Percentiles rank a stretch among this genome's conserved stretches.
Evolutionary conservation across 2,888 invertebrate species (phyloP).

Genomic region (Leucophenga montana): DNA sequence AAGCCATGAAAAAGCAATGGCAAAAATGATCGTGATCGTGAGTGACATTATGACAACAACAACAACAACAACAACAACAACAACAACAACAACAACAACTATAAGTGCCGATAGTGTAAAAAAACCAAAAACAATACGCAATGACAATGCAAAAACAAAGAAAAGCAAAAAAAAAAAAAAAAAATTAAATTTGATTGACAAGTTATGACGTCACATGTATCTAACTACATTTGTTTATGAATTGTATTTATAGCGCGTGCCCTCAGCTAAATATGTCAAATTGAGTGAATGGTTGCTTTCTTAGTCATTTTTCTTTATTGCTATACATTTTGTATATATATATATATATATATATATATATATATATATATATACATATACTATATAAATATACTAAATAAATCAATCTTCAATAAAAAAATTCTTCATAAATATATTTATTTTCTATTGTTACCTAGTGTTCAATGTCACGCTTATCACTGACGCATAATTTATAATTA

Average conservation of each 20-base stretch:
- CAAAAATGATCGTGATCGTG: no score
- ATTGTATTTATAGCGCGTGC: not conserved
- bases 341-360: not conserved
- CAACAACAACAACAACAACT: no score
- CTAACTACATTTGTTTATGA: not conserved
- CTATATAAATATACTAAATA: no score
- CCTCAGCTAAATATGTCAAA: not conserved
- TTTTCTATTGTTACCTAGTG: conserved; percentile 24
- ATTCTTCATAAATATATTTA: not conserved
- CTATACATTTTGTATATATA: no score
- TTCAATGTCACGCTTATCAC: conserved; percentile 33
- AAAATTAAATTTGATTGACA: not conserved
- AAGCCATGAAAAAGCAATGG: no score
- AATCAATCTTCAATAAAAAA: not conserved
- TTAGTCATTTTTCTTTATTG: no score
- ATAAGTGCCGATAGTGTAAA: not conserved
- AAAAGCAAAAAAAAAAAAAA: not conserved
- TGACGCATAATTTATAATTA: conserved; percentile 11
- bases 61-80: no score
- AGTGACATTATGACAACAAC: no score
- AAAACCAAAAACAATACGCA: not conserved
- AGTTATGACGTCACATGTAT: not conserved
- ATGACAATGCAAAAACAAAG: not conserved
- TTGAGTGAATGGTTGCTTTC: no score
- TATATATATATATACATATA: no score